Conservation (phyloP, 2,888 invertebrate species). For the Melinaea marsaeus region DNA sequence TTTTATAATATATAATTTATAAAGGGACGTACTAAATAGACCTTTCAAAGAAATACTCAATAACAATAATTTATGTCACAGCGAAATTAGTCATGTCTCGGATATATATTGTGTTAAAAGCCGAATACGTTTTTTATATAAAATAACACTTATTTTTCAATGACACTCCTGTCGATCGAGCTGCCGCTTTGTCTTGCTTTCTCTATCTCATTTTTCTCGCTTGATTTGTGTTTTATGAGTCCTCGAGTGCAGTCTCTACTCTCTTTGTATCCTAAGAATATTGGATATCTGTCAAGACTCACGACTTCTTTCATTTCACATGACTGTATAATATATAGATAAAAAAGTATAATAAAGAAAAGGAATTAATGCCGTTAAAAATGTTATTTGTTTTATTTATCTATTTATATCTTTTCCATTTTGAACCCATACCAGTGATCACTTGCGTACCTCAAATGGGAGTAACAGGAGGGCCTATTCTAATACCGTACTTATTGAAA, state of each 20-base stretch:
- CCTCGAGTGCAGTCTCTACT: slow-evolving; percentile 55
- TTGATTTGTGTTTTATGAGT: slow-evolving; percentile 69
- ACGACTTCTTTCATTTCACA: not conserved
- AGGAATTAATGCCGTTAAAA: no score
- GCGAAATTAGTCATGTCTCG: slow-evolving; percentile 24
- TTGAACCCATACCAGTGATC: no score
- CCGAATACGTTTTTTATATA: slow-evolving; percentile 59
- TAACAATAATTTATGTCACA: slow-evolving; percentile 12
- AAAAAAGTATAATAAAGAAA: no score
- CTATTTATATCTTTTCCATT: no score
- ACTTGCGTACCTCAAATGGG: no score
- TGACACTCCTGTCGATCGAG: slow-evolving; percentile 65
- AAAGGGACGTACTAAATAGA: not conserved
- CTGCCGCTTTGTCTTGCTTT: slow-evolving; percentile 62
- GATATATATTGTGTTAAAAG: slow-evolving; percentile 54
- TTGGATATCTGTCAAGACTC: slow-evolving; percentile 62
- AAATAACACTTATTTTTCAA: slow-evolving; percentile 65
- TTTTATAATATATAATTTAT: no score
- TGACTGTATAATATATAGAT: not conserved
- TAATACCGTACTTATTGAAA: no score
- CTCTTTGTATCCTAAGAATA: slow-evolving; percentile 52
- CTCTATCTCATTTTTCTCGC: slow-evolving; percentile 53
- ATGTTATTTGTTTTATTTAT: no score
- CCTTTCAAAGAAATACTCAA: slow-evolving; percentile 1
- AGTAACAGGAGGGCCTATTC: no score